Conservation (phyloP, 2,113 vertebrate species). For the Stictonetta naevosa region DNA sequence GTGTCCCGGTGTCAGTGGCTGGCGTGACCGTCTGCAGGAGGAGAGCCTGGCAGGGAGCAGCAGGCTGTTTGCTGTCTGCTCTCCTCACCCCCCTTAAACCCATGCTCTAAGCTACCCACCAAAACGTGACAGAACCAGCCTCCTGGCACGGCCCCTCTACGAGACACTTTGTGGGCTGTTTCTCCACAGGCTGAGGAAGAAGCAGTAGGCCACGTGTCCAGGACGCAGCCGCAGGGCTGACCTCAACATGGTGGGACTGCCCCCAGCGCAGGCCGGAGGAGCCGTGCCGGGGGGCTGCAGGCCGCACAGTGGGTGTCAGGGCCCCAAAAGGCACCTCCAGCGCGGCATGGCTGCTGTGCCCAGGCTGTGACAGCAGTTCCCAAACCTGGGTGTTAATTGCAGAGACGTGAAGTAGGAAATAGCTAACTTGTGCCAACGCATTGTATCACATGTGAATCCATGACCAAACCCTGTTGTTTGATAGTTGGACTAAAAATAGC, state of each 20-base stretch:
- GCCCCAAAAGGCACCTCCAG: background rate
- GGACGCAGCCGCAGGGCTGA: too few relatives aligned
- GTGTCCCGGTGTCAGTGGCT: too few relatives aligned
- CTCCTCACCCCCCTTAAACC: rapidly evolving
- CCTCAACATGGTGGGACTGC: background rate
- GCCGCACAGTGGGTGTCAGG: background rate
- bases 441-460: background rate
- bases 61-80: too few relatives aligned
- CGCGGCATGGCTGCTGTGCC: rapidly evolving
- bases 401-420: background rate
- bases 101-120: background rate
- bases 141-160: background rate
- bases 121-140: background rate
- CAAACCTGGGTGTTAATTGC: background rate
- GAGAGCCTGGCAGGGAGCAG: background rate
- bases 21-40: background rate
- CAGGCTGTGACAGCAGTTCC: background rate
- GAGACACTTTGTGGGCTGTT: background rate
- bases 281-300: background rate
- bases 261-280: too few relatives aligned
- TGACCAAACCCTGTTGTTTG: background rate
- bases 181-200: background rate
- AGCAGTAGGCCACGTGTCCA: background rate
- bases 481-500: background rate
- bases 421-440: rapidly evolving